These are phyloP conservation scores for Himalopsyche anomala DNA, from an alignment of 2,888 invertebrate species.

Conservation along the genomic window DNA sequence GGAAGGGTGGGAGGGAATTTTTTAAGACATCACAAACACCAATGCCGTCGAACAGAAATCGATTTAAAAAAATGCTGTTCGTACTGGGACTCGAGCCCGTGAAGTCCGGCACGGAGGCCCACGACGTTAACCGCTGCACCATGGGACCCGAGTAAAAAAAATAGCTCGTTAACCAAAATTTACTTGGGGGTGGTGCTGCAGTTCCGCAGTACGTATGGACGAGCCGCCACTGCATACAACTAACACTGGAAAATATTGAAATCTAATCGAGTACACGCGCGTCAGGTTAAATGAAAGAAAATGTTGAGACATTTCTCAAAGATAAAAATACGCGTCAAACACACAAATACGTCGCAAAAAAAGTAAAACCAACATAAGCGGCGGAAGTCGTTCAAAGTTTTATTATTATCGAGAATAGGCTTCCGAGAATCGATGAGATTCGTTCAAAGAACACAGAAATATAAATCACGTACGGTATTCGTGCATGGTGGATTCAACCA, in stretches of 20 bases:
- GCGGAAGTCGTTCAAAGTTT: conserved; percentile 2
- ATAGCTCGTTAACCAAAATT: too few relatives aligned
- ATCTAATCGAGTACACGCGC: background rate
- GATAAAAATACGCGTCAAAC: background rate
- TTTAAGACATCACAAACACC: too few relatives aligned
- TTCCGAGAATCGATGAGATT: conserved; percentile 33
- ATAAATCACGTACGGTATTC: conserved; percentile 28
- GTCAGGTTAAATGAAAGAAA: background rate
- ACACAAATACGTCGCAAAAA: background rate
- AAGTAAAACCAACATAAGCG: background rate
- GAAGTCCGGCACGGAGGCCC: too few relatives aligned
- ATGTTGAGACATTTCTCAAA: background rate
- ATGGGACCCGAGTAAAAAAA: too few relatives aligned
- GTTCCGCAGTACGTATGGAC: too few relatives aligned
- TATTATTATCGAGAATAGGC: conserved; percentile 18
- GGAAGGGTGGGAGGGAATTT: too few relatives aligned
- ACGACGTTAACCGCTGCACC: too few relatives aligned
- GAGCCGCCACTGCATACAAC: background rate
- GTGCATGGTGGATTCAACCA: background rate
- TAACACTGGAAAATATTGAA: background rate
- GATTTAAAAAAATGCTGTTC: too few relatives aligned
- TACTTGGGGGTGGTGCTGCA: too few relatives aligned
- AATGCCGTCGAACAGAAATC: too few relatives aligned
- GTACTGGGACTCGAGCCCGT: too few relatives aligned
- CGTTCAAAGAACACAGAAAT: conserved; percentile 1